Evolutionary conservation across 2,888 invertebrate genomes (phyloP), one percentile per base, ranked within the genome.

Genomic region (Nemotelus nigrinus): DNA sequence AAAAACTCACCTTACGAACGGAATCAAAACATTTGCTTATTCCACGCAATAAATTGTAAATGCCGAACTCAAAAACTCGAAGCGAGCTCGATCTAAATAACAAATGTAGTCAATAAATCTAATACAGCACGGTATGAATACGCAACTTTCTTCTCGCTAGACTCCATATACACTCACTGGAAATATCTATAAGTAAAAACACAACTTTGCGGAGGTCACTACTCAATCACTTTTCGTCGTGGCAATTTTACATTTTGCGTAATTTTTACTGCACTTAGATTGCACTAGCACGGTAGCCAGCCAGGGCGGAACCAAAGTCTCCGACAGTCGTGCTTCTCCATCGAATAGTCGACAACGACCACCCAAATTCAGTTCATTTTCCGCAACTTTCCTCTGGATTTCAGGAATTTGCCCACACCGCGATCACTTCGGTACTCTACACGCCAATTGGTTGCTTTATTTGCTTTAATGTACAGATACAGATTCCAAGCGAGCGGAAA

Each of bases 331-430:
- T 25, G 25, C 25, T 25, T 7, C 72, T 58, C 55, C 71, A 45
- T 45, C 58, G 47, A 47, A 25, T 25, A 25, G 8, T 57, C 71
- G 39, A 2, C 58, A 58, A 8, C 72, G 72, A 71, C 70, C 70
- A 71, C 70, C 70, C 70, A 71, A 71, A 55, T 71, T 45, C 58
- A 57, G 72, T 72, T 58, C 48, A 45, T 47, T 58, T 47, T 72
- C 44, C 4, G n/a, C 44, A 57, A 44, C 55, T 10, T n/a, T 57
- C 43, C 53, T 57, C 71, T 57, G 41, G 3, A 45, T n/a, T 65
- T n/a, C 44, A 53, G 57, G 67, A 48, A 67, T 70, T 70, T 41
- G 70, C 70, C 53, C 70, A 55, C 47, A 10, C 53, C 25, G 7
- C 7, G 55, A 43, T 55, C 53, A 53, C 70, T 68, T 68, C 25